Conservation (phyloP, 2,113 vertebrate genomes). For the Pollachius pollachius region DNA sequence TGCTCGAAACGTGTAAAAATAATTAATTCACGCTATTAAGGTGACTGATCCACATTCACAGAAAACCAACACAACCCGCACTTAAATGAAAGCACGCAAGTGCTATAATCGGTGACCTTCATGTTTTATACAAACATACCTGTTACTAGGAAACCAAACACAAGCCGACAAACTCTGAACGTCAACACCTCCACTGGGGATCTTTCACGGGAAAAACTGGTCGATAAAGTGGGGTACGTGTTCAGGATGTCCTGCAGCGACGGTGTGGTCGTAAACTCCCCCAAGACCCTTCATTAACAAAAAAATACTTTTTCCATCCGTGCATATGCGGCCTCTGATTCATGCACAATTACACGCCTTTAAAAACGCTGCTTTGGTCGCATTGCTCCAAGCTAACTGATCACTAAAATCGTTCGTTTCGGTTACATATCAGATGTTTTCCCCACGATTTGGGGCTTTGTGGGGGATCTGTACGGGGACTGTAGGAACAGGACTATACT, state of each 20-base stretch:
- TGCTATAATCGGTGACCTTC: neutral
- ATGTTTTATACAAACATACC: slow-evolving; percentile 20
- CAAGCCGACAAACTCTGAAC: slow-evolving; percentile 28
- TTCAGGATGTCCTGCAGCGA: slow-evolving; percentile 44
- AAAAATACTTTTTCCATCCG: slow-evolving; percentile 53
- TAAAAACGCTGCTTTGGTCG: slow-evolving; percentile 46
- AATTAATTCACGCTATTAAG: too few species aligned
- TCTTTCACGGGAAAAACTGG: slow-evolving; percentile 14
- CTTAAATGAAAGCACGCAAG: too few species aligned
- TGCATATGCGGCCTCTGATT: slow-evolving; percentile 57
- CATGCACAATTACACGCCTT: slow-evolving; percentile 44
- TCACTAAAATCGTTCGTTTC: slow-evolving; percentile 35
- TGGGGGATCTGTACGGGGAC: slow-evolving; percentile 23
- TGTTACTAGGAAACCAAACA: slow-evolving; percentile 57
- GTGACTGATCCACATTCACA: too few species aligned
- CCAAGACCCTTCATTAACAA: slow-evolving; percentile 50
- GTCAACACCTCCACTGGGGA: slow-evolving; percentile 3
- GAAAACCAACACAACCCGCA: too few species aligned
- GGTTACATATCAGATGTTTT: slow-evolving; percentile 34
- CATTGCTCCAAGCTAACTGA: slow-evolving; percentile 47
- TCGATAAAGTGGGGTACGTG: slow-evolving; percentile 8
- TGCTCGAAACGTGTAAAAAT: too few species aligned
- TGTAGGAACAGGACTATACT: neutral
- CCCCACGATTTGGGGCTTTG: slow-evolving; percentile 2
- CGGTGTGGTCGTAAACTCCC: slow-evolving; percentile 52